Base-by-base conservation (phyloP, 1,140 invertebrate species). In the Drosophila kikkawai region DNA sequence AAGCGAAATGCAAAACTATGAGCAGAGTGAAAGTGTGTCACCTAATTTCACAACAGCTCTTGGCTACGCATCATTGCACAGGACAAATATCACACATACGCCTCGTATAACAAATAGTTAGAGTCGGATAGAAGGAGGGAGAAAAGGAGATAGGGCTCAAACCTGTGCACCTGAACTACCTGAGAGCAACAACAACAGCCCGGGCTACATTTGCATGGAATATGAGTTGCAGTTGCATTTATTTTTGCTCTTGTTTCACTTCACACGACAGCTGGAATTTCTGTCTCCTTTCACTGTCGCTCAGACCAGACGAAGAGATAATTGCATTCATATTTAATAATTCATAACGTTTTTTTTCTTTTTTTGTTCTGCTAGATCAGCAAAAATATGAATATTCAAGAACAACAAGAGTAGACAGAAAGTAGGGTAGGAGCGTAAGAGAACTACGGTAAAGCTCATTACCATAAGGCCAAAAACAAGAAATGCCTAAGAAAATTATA, bases 301-400 rank as follows among this genome's bases (percentile, higher is more conserved):
- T 59, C 42, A 34, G 50, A 12, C 75, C 56, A 73, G 64, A 77
- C 74, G 42, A 55, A 64, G 51, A 80, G 53, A 82, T 82, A 88
- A 87, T 87, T 90, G 84, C 75, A 71, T 87, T 78, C 84, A 81
- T 88, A 87, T 87, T 90, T 84, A 83, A 87, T 88, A 87, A 87
- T 87, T 87, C 84, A 87, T 84, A 90, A 90, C 85, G 78, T 74
- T 74, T 67, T 61, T 29, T 29, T 22, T 22, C 22, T 22, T 87
- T 78, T 51, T 50, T 37, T 39, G 47, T 48, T 32, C 48, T 32
- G 22, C 53, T 80, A 63, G 83, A 79, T 87, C 70, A 75, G 61
- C 79, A 68, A 45, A 75, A 88, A 75, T 78, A 82, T 85, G 82
- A 85, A 85, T 85, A 85, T 86, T 85, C 82, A 85, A 45, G 34